Conservation (phyloP, 2,888 invertebrate genomes). For the Xylota sylvarum region DNA sequence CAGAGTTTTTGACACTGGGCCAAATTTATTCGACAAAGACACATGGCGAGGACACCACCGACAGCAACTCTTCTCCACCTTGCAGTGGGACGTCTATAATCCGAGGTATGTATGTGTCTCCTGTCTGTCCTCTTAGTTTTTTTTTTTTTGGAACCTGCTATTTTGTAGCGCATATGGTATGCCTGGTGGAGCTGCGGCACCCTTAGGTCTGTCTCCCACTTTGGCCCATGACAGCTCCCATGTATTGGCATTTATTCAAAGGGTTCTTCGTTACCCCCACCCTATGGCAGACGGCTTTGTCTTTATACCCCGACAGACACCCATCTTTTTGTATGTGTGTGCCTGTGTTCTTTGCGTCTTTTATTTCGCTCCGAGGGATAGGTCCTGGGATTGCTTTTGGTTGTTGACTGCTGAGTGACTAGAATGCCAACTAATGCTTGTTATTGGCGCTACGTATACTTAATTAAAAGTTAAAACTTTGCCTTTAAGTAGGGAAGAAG, state of each 20-base stretch:
- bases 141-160: slow-evolving; percentile 10
- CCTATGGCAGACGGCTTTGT: slow-evolving; percentile 23
- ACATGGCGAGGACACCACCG: slow-evolving; percentile 59
- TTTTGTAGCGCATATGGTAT: slow-evolving; percentile 6
- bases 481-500: slow-evolving; percentile 63
- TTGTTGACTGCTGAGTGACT: slow-evolving; percentile 75
- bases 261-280: slow-evolving; percentile 24
- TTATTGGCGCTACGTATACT: slow-evolving; percentile 76
- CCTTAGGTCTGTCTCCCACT: slow-evolving; percentile 11
- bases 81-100: slow-evolving; percentile 46
- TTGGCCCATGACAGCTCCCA: slow-evolving; percentile 55
- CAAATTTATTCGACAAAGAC: slow-evolving; percentile 72
- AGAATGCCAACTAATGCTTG: slow-evolving; percentile 77
- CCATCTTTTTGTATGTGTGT: slow-evolving; percentile 5
- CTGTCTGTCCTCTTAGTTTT: slow-evolving; percentile 40
- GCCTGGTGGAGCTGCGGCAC: slow-evolving; percentile 7
- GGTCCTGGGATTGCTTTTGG: slow-evolving; percentile 30
- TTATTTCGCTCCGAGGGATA: slow-evolving; percentile 2
- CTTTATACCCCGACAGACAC: neutral
- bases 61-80: slow-evolving; percentile 38
- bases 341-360: slow-evolving; percentile 13
- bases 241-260: slow-evolving; percentile 72
- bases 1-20: slow-evolving; percentile 66
- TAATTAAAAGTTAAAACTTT: slow-evolving; percentile 77
- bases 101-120: slow-evolving; percentile 67